Percentiles rank a stretch among this genome's conserved stretches.
Evolutionary conservation across 2,888 invertebrate species (phyloP).

Genomic region (Perdita meconis): DNA sequence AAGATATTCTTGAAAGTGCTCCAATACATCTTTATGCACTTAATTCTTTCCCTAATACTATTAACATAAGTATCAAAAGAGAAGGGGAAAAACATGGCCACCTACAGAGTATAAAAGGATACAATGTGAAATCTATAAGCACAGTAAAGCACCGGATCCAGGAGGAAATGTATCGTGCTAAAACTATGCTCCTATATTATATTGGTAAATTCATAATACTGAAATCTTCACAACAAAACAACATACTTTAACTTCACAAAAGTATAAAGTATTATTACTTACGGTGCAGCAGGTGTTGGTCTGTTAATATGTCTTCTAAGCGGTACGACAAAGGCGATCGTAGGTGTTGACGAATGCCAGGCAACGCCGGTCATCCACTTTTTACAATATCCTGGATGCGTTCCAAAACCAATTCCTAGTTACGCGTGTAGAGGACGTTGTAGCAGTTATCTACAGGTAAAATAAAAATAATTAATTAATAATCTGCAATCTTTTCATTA

Average conservation of each 20-base stretch:
- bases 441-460: slow-evolving; percentile 95
- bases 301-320: slow-evolving; percentile 69
- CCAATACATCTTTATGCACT: slow-evolving; percentile 2
- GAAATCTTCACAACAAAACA: slow-evolving; percentile 7
- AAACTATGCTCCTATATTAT: slow-evolving; percentile 51
- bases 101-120: slow-evolving; percentile 75
- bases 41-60: slow-evolving; percentile 26
- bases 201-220: slow-evolving; percentile 61
- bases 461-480: slow-evolving; percentile 5
- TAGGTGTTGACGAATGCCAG: slow-evolving; percentile 91
- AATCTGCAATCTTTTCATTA: too few relatives aligned
- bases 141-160: slow-evolving; percentile 63
- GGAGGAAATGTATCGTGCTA: slow-evolving; percentile 62
- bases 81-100: slow-evolving; percentile 68
- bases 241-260: slow-evolving; percentile 11
- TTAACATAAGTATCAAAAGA: slow-evolving; percentile 32
- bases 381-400: slow-evolving; percentile 95
- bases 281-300: slow-evolving; percentile 72
- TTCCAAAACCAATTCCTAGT: slow-evolving; percentile 96
- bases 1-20: not conserved
- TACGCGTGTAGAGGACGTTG: slow-evolving; percentile 97
- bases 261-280: slow-evolving; percentile 62
- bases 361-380: slow-evolving; percentile 96
- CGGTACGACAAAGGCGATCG: slow-evolving; percentile 78
- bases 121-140: slow-evolving; percentile 49